Evolutionary conservation across 2,888 invertebrate species (phyloP), one percentile per base, ranked within the genome.

Genomic region (Scaeva pyrastri): DNA sequence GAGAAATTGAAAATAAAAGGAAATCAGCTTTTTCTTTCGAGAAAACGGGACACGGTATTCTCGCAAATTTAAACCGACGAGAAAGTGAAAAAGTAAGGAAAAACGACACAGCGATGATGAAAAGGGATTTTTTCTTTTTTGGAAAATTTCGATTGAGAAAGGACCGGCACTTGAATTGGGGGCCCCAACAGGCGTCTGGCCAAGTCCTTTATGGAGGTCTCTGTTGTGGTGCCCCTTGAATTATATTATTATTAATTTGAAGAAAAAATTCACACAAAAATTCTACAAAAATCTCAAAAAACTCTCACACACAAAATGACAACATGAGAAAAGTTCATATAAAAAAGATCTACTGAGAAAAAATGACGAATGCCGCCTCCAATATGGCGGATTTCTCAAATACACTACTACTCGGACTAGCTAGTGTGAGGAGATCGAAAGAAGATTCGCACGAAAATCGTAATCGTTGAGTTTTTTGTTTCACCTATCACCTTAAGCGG

Each of bases 341-440:
- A 88, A 88, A 89, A 88, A 88, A 87, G 87, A 81, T 89, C 88
- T 88, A 89, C 78, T 88, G 81, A 68, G 52, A 52, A 68, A 66
- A 87, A 89, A 88, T 88, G 88, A 89, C 88, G 89, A 89, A 89
- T 89, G 89, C 89, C 89, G 89, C 89, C 89, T 89, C 88, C 89
- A 89, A 89, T 88, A 89, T 89, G 89, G 89, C 89, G 89, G 88
- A 88, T 83, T 83, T 87, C 83, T 73, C 71, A 82, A 86, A 86
- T 86, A 81, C 60, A 82, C 74, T 81, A 12, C 31, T 16, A 39
- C 23, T 58, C 31, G 14, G 0, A 16, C 6, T 36, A 16, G 31
- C 7, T 48, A 48, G 64, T 66, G 64, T 66, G 64, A 66, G 48
- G 74, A 77, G 82, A 86, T 78, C 86, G 86, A 86, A 86, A 71